Evolutionary conservation across 1,140 invertebrate species (phyloP), one percentile per base, ranked within the genome.

Genomic region (Heterodera schachtii): DNA sequence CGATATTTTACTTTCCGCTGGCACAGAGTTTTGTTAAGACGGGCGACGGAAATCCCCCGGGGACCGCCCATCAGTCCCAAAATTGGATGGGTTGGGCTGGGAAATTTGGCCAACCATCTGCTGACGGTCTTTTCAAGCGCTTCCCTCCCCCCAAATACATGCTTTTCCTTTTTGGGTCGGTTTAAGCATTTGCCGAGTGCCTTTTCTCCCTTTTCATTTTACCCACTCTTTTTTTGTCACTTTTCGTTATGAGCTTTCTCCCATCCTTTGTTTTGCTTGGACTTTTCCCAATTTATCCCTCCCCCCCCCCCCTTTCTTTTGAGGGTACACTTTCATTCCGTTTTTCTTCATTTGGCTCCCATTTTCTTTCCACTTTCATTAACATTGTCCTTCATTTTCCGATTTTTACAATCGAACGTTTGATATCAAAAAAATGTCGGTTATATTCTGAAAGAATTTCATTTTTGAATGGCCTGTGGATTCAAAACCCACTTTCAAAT

Each of bases 311-410:
- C 21, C 60, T 78, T n/a, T 3, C 97, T 95, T 31, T 31, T 31
- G 31, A 31, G 31, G 31, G 31, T 31, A 31, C 31, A 31, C 91
- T 98, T 96, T 95, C 89, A 94, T 1, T 98, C 95, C 90, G 94
- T 96, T 2, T 97, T 96, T 3, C 95, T 98, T 87, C 97, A 98
- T 90, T 93, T 98, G 44, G 79, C 90, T 52, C 87, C 41, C 69
- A n/a, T 71, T 71, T 71, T 7, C 69, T 46, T 46, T 71, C 21
- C 19, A 19, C 4, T 19, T 64, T 71, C 69, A 41, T 41, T 41
- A 71, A 71, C 31, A 41, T 71, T 71, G 69, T n/a, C 13, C 21
- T 41, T 41, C 31, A 16, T 46, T 46, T 71, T 46, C 69, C n/a
- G 1, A 31, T 31, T 31, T 31, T 31, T 31, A 1, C 31, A 31